Percentiles rank a stretch among this genome's conserved stretches.
Conservation (phyloP, 2,888 invertebrate species). For the Acleris cristana region DNA sequence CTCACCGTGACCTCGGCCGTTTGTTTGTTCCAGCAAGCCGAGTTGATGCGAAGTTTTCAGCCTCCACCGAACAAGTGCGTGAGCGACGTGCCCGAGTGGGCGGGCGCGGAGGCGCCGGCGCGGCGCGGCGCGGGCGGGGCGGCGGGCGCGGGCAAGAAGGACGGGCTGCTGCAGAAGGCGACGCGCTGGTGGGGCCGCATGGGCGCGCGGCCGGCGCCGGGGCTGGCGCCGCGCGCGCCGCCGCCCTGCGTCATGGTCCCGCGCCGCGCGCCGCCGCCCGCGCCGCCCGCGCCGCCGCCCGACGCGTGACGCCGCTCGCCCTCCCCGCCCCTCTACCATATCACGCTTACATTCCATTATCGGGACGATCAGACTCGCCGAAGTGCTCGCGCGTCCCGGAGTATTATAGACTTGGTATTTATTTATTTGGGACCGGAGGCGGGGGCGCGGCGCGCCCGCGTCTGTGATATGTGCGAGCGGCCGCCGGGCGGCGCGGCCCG, state of each 20-base stretch:
- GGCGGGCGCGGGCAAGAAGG: conserved; percentile 66
- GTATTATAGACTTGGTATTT: conserved; percentile 80
- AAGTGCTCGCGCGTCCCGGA: conserved; percentile 69
- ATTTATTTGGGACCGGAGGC: conserved; percentile 72
- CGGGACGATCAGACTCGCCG: conserved; percentile 74
- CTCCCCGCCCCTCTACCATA: conserved; percentile 57
- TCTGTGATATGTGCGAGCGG: conserved; percentile 59
- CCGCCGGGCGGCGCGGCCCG: conserved; percentile 41
- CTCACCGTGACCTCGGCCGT: neutral
- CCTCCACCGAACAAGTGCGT: conserved; percentile 87
- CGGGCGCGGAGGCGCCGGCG: conserved; percentile 56
- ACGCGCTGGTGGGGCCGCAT: conserved; percentile 81
- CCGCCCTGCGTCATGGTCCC: conserved; percentile 66
- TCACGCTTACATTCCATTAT: conserved; percentile 83
- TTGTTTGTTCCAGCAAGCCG: conserved; percentile 82
- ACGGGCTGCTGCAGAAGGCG: conserved; percentile 81
- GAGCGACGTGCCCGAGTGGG: conserved; percentile 86
- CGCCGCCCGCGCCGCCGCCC: conserved; percentile 48
- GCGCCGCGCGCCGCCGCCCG: conserved; percentile 50
- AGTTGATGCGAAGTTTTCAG: conserved; percentile 86
- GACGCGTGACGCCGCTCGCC: conserved; percentile 58
- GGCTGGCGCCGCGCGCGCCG: conserved; percentile 57
- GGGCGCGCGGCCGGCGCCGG: conserved; percentile 64
- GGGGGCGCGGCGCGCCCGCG: conserved; percentile 48
- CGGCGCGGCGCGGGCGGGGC: conserved; percentile 45